Conservation (phyloP, 1,140 invertebrate genomes). For the Anagrus nilaparvatae region DNA sequence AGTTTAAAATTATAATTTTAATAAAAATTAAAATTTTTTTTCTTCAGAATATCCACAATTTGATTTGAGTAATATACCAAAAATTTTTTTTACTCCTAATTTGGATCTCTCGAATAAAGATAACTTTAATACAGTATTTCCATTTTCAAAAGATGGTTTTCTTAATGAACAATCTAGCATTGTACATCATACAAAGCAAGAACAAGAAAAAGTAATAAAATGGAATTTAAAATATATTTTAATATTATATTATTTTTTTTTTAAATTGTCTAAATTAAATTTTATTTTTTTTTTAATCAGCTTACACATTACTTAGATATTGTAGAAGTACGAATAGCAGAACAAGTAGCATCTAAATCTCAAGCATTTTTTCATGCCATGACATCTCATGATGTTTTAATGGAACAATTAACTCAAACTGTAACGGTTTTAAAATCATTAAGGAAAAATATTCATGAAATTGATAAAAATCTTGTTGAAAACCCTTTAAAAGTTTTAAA, state of each 20-base stretch:
- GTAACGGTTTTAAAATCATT: constrained; percentile 68
- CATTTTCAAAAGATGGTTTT: constrained; percentile 40
- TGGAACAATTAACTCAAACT: constrained; percentile 79
- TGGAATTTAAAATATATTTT: too few species aligned
- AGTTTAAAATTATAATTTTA: background rate
- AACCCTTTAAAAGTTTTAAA: constrained; percentile 70
- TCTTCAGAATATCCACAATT: constrained; percentile 39
- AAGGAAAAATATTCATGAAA: constrained; percentile 54
- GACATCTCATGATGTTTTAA: constrained; percentile 88
- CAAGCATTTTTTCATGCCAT: constrained; percentile 95
- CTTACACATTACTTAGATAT: constrained; percentile 92
- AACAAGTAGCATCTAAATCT: constrained; percentile 91
- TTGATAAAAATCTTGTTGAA: constrained; percentile 70
- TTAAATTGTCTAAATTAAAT: constrained; percentile 26
- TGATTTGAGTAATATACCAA: constrained; percentile 63
- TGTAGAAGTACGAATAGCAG: constrained; percentile 90
- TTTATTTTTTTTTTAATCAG: constrained; percentile 36
- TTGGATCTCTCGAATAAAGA: constrained; percentile 73
- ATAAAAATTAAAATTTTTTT: too few species aligned
- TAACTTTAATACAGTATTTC: constrained; percentile 83
- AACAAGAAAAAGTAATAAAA: constrained; percentile 53
- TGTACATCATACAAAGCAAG: constrained; percentile 39
- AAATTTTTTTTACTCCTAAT: constrained; percentile 75
- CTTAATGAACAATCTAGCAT: constrained; percentile 29
- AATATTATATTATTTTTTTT: constrained; percentile 3